These are phyloP conservation scores for Gallinago stenura DNA, from an alignment of 2,797 vertebrate genomes.

Conservation along the genomic window DNA sequence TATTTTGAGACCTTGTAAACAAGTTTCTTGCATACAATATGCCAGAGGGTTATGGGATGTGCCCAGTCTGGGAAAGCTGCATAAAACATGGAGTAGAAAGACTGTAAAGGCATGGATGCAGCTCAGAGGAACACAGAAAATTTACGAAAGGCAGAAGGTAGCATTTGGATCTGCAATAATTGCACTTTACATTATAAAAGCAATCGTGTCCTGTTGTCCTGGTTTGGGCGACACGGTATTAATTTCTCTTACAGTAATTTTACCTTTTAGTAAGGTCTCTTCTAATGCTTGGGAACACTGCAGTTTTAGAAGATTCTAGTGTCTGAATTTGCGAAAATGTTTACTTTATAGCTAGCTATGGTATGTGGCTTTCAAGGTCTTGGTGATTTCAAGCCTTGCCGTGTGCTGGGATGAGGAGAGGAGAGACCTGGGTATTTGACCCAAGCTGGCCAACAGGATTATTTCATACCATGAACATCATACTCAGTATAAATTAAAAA, in stretches of 20 bases:
- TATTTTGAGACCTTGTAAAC: neutral
- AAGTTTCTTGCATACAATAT: neutral
- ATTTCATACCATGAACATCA: neutral
- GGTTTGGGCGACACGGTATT: neutral
- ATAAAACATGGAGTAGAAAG: neutral
- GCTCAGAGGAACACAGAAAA: neutral
- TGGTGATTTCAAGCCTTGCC: neutral
- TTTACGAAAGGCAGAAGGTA: neutral
- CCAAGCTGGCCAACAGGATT: neutral
- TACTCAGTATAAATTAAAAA: neutral
- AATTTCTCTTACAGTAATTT: neutral
- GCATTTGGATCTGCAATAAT: neutral
- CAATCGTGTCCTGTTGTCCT: neutral
- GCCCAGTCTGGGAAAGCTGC: neutral
- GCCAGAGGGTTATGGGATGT: neutral
- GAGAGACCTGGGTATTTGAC: neutral
- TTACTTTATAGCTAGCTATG: neutral
- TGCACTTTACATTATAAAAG: neutral
- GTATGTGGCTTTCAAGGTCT: neutral
- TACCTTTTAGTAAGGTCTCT: neutral
- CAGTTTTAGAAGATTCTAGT: neutral
- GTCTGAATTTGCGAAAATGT: neutral
- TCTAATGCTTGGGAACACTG: neutral
- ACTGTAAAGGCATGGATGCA: neutral
- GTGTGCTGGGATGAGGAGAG: neutral